Evolutionary conservation across 2,888 invertebrate genomes (phyloP).

Genomic region (Cecidostiba fungosa): DNA sequence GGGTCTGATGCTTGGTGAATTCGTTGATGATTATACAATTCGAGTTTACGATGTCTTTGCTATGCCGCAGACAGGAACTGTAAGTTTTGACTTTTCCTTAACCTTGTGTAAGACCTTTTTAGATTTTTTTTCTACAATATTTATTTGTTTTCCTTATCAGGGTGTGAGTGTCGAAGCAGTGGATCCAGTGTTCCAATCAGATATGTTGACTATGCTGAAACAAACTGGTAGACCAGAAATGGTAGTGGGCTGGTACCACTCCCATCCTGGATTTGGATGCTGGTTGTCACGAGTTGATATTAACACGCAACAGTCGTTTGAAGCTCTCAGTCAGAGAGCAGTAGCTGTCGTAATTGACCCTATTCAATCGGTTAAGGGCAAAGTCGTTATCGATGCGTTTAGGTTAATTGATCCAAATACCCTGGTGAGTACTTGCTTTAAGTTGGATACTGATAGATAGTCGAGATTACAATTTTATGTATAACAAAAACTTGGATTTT

Average conservation of each 20-base stretch:
- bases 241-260: conserved; percentile 99
- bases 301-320: conserved; percentile 99
- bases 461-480: background rate
- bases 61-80: conserved; percentile 98
- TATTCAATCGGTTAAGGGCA: conserved; percentile 99
- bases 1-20: conserved; percentile 98
- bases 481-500: conserved; percentile 22
- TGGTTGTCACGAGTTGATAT: conserved; percentile 99
- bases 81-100: conserved; percentile 75
- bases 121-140: background rate
- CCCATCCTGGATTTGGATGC: conserved; percentile 99
- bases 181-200: conserved; percentile 99
- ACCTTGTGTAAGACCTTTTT: background rate
- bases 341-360: conserved; percentile 99
- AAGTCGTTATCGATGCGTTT: conserved; percentile 99
- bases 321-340: conserved; percentile 98
- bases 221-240: conserved; percentile 99
- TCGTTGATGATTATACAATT: conserved; percentile 98
- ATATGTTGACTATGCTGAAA: conserved; percentile 99
- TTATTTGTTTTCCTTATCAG: conserved; percentile 65
- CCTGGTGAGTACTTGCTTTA: conserved; percentile 86
- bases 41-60: conserved; percentile 99
- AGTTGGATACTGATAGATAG: background rate
- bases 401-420: conserved; percentile 99
- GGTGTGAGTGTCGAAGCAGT: conserved; percentile 99